Conservation (phyloP, 2,888 invertebrate genomes). For the Azorinus chamasolen region DNA sequence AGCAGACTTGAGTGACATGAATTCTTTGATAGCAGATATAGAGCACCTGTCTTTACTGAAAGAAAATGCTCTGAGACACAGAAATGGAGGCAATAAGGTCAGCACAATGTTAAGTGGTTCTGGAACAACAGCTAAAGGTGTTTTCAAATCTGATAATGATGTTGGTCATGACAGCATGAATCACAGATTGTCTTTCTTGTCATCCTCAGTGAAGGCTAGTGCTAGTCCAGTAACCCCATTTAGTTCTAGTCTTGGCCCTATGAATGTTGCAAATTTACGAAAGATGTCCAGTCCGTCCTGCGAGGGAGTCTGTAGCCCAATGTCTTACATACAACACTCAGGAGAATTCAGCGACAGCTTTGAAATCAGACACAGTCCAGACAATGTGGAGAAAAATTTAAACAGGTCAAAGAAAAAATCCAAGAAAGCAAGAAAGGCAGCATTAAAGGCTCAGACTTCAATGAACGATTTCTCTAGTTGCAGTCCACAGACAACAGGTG, state of each 20-base stretch:
- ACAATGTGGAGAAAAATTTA: too few relatives aligned
- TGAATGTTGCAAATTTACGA: background rate
- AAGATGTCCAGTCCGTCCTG: constrained; percentile 55
- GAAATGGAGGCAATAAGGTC: too few relatives aligned
- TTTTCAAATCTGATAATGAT: too few relatives aligned
- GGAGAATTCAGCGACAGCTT: constrained; percentile 13
- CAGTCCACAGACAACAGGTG: background rate
- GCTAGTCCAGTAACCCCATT: background rate
- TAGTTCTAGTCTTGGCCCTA: background rate
- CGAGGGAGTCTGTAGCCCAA: constrained; percentile 39
- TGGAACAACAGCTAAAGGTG: too few relatives aligned
- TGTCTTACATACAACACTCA: constrained; percentile 44
- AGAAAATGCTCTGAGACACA: background rate
- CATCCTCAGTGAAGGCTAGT: too few relatives aligned
- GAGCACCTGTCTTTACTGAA: constrained; percentile 1
- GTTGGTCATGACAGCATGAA: too few relatives aligned
- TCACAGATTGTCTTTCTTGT: too few relatives aligned
- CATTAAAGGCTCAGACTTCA: too few relatives aligned
- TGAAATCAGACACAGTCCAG: constrained; percentile 39
- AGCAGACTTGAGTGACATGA: constrained; percentile 14
- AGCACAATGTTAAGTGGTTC: too few relatives aligned
- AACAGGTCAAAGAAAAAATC: too few relatives aligned
- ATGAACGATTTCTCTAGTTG: too few relatives aligned
- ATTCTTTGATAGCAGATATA: constrained; percentile 2
- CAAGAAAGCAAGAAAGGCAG: too few relatives aligned